These are phyloP conservation scores for Butastur rufipennis DNA, from an alignment of 2,113 vertebrate genomes.

Conservation along the genomic window DNA sequence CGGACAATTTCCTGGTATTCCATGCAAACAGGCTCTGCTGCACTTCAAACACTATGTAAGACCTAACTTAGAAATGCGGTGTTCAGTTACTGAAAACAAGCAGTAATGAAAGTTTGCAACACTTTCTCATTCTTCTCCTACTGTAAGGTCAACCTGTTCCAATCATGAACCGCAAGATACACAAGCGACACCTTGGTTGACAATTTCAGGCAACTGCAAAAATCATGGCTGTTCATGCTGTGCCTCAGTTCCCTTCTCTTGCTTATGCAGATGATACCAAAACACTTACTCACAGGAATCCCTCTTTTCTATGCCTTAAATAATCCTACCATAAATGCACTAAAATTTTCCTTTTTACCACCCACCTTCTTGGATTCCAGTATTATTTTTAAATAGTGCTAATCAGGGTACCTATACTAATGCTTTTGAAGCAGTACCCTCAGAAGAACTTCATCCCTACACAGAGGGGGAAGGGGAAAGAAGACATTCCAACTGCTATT, in stretches of 20 bases:
- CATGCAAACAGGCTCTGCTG: background rate
- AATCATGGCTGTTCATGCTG: too few species aligned
- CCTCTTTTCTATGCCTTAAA: background rate
- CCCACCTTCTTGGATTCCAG: background rate
- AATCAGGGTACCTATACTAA: accelerated
- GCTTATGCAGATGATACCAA: background rate
- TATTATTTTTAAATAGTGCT: background rate
- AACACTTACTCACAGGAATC: background rate
- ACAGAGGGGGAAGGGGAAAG: background rate
- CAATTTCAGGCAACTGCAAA: background rate
- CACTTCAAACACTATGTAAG: background rate
- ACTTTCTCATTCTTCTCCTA: background rate
- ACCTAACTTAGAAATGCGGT: background rate
- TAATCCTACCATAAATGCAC: background rate
- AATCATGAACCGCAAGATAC: background rate
- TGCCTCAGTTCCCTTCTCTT: background rate
- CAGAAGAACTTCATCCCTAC: background rate
- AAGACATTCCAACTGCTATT: background rate
- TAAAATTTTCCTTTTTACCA: background rate
- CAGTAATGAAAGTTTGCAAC: background rate
- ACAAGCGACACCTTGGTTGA: background rate
- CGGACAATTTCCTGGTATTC: too few species aligned
- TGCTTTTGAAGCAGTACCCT: background rate
- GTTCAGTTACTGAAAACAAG: background rate
- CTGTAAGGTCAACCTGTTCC: background rate